A percentile compares a stretch with the other conserved stretches of the same genome.
These are phyloP conservation scores for Dione vanillae DNA, from an alignment of 2,888 invertebrate species.

Conservation along the genomic window DNA sequence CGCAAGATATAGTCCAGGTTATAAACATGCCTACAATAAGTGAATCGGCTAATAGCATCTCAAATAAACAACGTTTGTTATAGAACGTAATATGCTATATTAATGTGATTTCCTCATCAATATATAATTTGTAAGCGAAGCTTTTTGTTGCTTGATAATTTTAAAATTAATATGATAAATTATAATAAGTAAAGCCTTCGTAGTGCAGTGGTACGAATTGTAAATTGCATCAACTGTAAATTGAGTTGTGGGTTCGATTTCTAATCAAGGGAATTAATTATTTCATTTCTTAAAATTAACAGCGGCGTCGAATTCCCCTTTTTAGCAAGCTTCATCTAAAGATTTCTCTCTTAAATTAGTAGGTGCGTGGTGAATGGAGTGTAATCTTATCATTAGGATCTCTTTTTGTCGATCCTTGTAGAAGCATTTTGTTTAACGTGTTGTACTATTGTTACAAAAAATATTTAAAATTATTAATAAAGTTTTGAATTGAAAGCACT, in stretches of 20 bases:
- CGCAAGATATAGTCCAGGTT: slow-evolving; percentile 11
- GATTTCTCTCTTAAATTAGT: too few species aligned
- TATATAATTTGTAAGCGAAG: slow-evolving; percentile 7
- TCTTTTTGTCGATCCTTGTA: too few species aligned
- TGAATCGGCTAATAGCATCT: slow-evolving; percentile 44
- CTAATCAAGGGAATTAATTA: background rate
- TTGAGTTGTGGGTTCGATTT: background rate
- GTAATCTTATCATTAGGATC: too few species aligned
- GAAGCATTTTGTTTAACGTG: too few species aligned
- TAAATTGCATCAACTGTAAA: background rate
- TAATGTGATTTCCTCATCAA: slow-evolving; percentile 19
- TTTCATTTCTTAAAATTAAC: background rate
- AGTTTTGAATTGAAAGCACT: too few species aligned
- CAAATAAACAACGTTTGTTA: slow-evolving; percentile 34
- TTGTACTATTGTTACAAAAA: too few species aligned
- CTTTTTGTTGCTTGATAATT: slow-evolving; percentile 8
- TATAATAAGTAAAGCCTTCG: background rate
- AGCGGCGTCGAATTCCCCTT: background rate
- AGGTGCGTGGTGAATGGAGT: too few species aligned
- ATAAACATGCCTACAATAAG: slow-evolving; percentile 41
- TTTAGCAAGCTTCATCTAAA: too few species aligned
- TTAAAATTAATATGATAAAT: background rate
- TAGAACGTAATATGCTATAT: slow-evolving; percentile 17
- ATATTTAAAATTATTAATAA: too few species aligned
- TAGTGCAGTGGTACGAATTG: background rate